A percentile compares a stretch with the other conserved stretches of the same genome.
Evolutionary conservation across 2,888 invertebrate species (phyloP).

Genomic region (Callosobruchus maculatus): DNA sequence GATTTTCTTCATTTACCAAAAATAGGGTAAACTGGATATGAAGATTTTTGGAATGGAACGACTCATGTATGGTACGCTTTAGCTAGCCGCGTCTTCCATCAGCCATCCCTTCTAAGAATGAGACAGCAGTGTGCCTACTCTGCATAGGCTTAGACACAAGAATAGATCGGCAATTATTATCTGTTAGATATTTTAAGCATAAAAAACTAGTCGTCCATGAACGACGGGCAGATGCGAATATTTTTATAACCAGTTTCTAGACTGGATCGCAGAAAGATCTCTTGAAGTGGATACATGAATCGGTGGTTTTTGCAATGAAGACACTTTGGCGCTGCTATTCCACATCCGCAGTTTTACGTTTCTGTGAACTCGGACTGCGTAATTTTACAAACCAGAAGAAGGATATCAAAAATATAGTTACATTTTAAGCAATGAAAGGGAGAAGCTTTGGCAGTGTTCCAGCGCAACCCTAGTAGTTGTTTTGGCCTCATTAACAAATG

Average conservation of each 20-base stretch:
- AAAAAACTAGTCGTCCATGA: conserved; percentile 41
- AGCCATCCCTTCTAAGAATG: background rate
- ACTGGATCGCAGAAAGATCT: background rate
- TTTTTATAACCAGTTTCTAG: conserved; percentile 33
- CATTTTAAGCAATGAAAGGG: no score
- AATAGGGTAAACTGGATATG: no score
- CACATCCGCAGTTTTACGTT: no score
- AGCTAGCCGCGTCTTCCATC: background rate
- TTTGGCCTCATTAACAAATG: no score
- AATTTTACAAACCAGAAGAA: no score
- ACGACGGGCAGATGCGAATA: conserved; percentile 32
- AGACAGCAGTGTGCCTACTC: background rate
- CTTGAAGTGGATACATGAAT: background rate
- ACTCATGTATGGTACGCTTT: background rate
- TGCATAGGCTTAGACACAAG: conserved; percentile 2
- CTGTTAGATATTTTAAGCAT: conserved; percentile 23
- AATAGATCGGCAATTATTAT: conserved; percentile 24
- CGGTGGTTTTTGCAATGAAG: conserved; percentile 8
- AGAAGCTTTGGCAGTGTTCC: no score
- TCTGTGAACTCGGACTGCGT: no score
- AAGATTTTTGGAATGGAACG: no score
- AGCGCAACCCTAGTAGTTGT: no score
- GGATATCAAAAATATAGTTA: no score
- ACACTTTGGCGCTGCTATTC: background rate
- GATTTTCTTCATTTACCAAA: no score